Percentiles rank a stretch among this genome's conserved stretches.
phyloP scores from a whole-genome alignment of 2,888 invertebrate species.

The Glomeris marginata region DNA sequence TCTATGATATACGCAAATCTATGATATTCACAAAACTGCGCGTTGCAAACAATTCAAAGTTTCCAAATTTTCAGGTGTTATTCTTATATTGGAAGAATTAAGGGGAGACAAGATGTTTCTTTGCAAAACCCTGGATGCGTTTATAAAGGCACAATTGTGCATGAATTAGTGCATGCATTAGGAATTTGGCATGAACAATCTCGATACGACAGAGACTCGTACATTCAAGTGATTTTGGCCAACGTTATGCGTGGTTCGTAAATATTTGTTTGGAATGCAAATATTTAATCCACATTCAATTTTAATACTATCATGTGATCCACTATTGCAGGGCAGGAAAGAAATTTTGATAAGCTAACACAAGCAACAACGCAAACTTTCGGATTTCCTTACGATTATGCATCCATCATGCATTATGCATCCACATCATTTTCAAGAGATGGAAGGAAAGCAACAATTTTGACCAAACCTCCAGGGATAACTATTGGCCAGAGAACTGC shows the following conservation, averaged over 20 bases:
- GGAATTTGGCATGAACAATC: slow-evolving; percentile 38
- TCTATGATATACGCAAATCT: too few relatives aligned
- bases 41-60: too few relatives aligned
- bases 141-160: slow-evolving; percentile 32
- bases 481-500: slow-evolving; percentile 26
- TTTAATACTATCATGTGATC: too few relatives aligned
- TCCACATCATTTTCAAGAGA: slow-evolving; percentile 27
- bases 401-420: slow-evolving; percentile 30
- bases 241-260: slow-evolving; percentile 27
- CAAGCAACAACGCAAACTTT: slow-evolving; percentile 23
- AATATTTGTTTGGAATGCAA: too few relatives aligned
- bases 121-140: slow-evolving; percentile 30
- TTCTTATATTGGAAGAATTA: slow-evolving; percentile 35
- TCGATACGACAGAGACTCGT: slow-evolving; percentile 32
- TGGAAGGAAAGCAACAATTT: slow-evolving; percentile 24
- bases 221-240: slow-evolving; percentile 29
- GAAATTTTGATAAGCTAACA: slow-evolving; percentile 25
- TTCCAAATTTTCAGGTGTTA: slow-evolving; percentile 29
- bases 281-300: too few relatives aligned
- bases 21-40: too few relatives aligned
- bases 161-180: slow-evolving; percentile 35
- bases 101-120: slow-evolving; percentile 35
- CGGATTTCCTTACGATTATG: slow-evolving; percentile 25
- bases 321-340: slow-evolving; percentile 21
- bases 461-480: slow-evolving; percentile 22